These are phyloP conservation scores for Habroteleia sp. DNA, from an alignment of 2,888 invertebrate species.

Conservation along the genomic window DNA sequence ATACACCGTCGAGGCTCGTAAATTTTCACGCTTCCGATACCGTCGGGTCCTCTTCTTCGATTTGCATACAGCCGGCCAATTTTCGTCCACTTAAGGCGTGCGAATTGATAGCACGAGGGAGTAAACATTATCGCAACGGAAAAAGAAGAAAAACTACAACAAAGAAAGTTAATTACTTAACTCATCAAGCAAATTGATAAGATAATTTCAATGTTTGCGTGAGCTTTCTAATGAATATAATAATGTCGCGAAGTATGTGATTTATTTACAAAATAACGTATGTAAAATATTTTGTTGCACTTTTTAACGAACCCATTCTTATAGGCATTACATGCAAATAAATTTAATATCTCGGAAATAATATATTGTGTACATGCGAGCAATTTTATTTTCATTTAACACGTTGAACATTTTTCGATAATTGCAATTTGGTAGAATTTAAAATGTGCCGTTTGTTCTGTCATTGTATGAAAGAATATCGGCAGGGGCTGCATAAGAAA, in stretches of 20 bases:
- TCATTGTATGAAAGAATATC: too few species aligned
- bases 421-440: too few species aligned
- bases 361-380: too few species aligned
- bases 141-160: constrained; percentile 16
- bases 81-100: constrained; percentile 55
- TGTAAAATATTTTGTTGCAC: constrained; percentile 1
- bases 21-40: constrained; percentile 65
- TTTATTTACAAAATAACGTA: constrained; percentile 26
- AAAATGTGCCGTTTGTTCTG: too few species aligned
- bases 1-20: constrained; percentile 65
- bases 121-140: constrained; percentile 19
- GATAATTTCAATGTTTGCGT: constrained; percentile 56
- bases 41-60: constrained; percentile 59
- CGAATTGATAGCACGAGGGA: constrained; percentile 47
- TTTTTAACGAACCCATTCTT: too few species aligned
- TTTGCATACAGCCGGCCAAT: constrained; percentile 58
- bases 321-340: too few species aligned
- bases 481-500: too few species aligned
- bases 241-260: constrained; percentile 11
- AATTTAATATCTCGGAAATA: too few species aligned
- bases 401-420: too few species aligned
- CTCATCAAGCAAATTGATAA: constrained; percentile 62
- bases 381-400: too few species aligned
- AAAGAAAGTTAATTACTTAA: constrained; percentile 60
- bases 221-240: constrained; percentile 29